Percentiles rank a stretch among this genome's conserved stretches.
These are phyloP conservation scores for Aurelia aurita DNA, from an alignment of 30 jellyfish, hydroid and myxozoan species.

Conservation along the genomic window DNA sequence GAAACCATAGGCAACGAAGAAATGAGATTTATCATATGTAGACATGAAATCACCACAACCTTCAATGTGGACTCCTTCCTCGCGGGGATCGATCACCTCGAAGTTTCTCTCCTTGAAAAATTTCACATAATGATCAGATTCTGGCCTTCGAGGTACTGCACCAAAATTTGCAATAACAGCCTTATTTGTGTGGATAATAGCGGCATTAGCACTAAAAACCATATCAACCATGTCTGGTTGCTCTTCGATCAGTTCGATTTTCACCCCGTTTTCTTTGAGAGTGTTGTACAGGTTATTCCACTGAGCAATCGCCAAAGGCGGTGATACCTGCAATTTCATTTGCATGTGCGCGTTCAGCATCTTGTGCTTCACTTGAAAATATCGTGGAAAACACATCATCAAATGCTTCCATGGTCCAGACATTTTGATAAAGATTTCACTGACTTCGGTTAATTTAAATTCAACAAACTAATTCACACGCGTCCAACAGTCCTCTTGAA, in stretches of 20 bases:
- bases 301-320: slow-evolving; percentile 30
- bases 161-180: slow-evolving; percentile 68
- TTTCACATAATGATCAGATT: slow-evolving; percentile 53
- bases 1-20: slow-evolving; percentile 69
- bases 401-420: slow-evolving; percentile 67
- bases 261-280: slow-evolving; percentile 42
- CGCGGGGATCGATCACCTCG: slow-evolving; percentile 69
- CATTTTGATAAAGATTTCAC: slow-evolving; percentile 5
- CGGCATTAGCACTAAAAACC: slow-evolving; percentile 76
- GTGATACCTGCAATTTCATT: slow-evolving; percentile 51
- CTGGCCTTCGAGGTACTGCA: slow-evolving; percentile 70
- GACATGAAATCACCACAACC: slow-evolving; percentile 83
- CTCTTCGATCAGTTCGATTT: slow-evolving; percentile 55
- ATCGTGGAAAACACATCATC: slow-evolving; percentile 70
- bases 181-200: slow-evolving; percentile 45
- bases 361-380: slow-evolving; percentile 46
- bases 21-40: slow-evolving; percentile 60
- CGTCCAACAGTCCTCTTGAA: too few species aligned
- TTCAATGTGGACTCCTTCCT: slow-evolving; percentile 69
- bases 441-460: too few species aligned
- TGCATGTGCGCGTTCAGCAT: slow-evolving; percentile 71
- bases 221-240: slow-evolving; percentile 66
- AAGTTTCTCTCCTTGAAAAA: slow-evolving; percentile 70
- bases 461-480: too few species aligned
- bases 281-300: slow-evolving; percentile 63